Percentiles rank a stretch among this genome's conserved stretches.
Evolutionary conservation across 2,797 vertebrate species (phyloP).

Genomic region (Tragopan temminckii): DNA sequence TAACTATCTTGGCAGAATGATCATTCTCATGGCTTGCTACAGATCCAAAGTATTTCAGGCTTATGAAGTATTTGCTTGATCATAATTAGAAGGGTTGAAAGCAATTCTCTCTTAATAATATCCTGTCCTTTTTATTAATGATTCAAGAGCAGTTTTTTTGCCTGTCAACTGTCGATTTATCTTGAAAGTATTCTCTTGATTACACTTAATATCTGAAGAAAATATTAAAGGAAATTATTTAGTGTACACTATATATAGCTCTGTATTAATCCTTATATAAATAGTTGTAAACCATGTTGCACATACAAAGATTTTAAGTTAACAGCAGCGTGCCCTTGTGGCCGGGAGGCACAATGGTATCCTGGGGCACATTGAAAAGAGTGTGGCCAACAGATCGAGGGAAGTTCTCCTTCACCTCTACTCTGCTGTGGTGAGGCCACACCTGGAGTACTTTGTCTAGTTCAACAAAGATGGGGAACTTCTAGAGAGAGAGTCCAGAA

Average conservation of each 20-base stretch:
- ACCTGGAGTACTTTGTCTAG: background rate
- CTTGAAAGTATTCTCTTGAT: constrained; percentile 29
- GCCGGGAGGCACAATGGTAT: background rate
- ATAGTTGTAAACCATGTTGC: background rate
- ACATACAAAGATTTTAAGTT: constrained; percentile 25
- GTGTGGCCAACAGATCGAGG: background rate
- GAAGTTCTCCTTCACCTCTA: background rate
- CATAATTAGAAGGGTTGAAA: constrained; percentile 21
- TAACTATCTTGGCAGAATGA: background rate
- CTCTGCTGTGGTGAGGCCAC: background rate
- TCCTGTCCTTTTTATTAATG: constrained; percentile 11
- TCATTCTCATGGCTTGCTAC: background rate
- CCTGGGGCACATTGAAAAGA: background rate
- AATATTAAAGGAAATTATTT: constrained; percentile 6
- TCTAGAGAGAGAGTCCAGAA: background rate
- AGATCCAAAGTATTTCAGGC: background rate
- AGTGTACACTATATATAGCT: background rate
- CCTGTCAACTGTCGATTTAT: background rate
- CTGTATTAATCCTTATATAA: constrained; percentile 3
- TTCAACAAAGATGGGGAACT: background rate
- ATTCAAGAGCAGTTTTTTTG: background rate
- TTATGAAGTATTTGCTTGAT: background rate
- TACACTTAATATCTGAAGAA: constrained; percentile 21
- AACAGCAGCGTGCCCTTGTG: background rate
- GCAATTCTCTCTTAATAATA: constrained; percentile 7